Evolutionary conservation across 2,888 invertebrate genomes (phyloP).

Genomic region (Dynastes hyllus): DNA sequence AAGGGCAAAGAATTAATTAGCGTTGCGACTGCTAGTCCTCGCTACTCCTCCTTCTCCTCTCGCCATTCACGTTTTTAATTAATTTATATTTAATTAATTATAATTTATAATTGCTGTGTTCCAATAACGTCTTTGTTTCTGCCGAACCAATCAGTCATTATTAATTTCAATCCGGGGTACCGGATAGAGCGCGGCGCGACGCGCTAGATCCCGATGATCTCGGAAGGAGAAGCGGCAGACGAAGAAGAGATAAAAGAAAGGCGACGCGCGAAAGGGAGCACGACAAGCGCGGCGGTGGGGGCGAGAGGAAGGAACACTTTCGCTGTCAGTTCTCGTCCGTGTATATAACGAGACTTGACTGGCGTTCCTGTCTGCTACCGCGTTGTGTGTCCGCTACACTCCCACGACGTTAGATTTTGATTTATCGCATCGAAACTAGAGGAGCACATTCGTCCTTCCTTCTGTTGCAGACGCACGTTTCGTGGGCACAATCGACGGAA

Average conservation of each 20-base stretch:
- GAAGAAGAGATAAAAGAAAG: constrained; percentile 34
- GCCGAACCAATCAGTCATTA: constrained; percentile 45
- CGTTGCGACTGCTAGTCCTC: not conserved
- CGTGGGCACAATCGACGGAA: not conserved
- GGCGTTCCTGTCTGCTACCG: constrained; percentile 31
- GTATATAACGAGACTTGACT: constrained; percentile 43
- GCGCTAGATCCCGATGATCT: constrained; percentile 39
- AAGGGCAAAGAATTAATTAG: constrained; percentile 15
- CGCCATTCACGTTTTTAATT: constrained; percentile 33
- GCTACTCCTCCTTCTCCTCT: not conserved
- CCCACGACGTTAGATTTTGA: constrained; percentile 45
- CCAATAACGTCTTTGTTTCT: constrained; percentile 47
- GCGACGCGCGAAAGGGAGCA: constrained; percentile 9
- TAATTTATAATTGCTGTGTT: constrained; percentile 46
- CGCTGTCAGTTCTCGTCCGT: constrained; percentile 43
- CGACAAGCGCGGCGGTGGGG: not conserved
- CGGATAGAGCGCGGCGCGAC: constrained; percentile 19
- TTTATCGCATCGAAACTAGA: constrained; percentile 40
- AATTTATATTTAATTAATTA: constrained; percentile 47
- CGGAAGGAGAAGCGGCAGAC: constrained; percentile 35
- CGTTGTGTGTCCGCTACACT: constrained; percentile 13
- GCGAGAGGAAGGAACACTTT: constrained; percentile 24
- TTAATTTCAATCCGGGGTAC: constrained; percentile 41
- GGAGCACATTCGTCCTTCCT: constrained; percentile 31
- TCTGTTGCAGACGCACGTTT: constrained; percentile 37